Base-by-base conservation (phyloP, 1,140 invertebrate genomes). In the Octopus bimaculoides region DNA sequence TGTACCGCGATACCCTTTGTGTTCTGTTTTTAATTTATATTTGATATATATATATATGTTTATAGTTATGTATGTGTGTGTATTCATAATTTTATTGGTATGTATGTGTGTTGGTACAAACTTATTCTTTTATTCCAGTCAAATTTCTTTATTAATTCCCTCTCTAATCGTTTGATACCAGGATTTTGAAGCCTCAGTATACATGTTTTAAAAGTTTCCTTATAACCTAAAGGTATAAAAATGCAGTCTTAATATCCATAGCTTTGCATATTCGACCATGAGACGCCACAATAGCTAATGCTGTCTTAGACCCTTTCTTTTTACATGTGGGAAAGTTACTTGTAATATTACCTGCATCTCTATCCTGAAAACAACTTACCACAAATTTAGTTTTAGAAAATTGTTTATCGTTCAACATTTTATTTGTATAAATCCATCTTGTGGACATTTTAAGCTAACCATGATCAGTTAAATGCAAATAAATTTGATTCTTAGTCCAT, bases 191-290 rank as follows among this genome's bases (percentile, higher is more conserved):
- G 79, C 82, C 77, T 84, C 82, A 52, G 82, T 84, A 84, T 17
- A 84, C 61, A 20, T 80, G 71, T 77, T 84, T 82, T 12, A 78
- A 80, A 5, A 84, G 78, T 80, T 81, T 81, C 83, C 80, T 83
- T 71, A 12, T 56, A 54, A 4, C 26, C 26, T 41, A 41, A 41
- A 41, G 26, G 26, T 41, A 41, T 26, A 82, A 54, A 53, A 82
- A 80, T 20, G 83, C 78, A 53, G 61, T 41, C 17, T 78, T 52
- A 41, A 77, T 41, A 7, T 76, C 79, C 54, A 52, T 77, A 5
- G 66, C 7, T 53, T 79, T 69, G 12, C 41, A 53, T 14, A 54
- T 53, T 6, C 8, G 41, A 53, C 26, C 3, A 52, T 61, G n/a
- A 75, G 41, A 4, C 5, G 66, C 66, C 66, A 69, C 26, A n/a